Evolutionary conservation across 1,140 invertebrate genomes (phyloP).

Genomic region (Sitophilus oryzae): DNA sequence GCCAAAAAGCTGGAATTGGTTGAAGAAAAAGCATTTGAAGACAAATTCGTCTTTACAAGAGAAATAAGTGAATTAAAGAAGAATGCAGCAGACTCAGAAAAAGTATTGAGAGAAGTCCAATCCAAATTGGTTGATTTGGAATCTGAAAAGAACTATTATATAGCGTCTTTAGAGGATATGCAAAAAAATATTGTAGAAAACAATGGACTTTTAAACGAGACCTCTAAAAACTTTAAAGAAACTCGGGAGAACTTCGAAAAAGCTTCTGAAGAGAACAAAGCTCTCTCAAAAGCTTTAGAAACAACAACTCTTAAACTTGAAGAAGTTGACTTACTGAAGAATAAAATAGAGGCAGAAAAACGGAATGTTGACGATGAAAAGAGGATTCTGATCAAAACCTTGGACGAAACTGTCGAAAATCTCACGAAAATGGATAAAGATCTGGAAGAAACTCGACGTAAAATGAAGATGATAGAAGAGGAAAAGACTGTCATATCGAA

Average conservation of each 20-base stretch:
- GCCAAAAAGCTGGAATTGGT: neutral
- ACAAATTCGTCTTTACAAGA: too few species aligned
- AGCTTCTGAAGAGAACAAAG: neutral
- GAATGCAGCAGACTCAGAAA: too few species aligned
- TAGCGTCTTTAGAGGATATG: too few species aligned
- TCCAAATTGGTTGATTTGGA: too few species aligned
- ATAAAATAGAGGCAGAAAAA: neutral
- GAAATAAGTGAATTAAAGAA: too few species aligned
- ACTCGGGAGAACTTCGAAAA: too few species aligned
- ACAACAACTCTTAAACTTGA: neutral
- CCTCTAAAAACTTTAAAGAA: too few species aligned
- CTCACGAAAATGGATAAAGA: slow-evolving; percentile 7
- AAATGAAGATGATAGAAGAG: slow-evolving; percentile 1
- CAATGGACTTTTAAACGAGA: too few species aligned
- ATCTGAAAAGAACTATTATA: too few species aligned
- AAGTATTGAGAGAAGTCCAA: too few species aligned
- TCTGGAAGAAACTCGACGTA: neutral
- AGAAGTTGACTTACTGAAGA: neutral
- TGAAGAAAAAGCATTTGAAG: neutral
- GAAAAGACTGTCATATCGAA: slow-evolving; percentile 20
- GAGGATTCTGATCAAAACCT: neutral
- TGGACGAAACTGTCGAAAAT: slow-evolving; percentile 11
- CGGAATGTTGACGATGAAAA: slow-evolving; percentile 1
- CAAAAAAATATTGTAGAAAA: too few species aligned
- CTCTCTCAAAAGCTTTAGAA: neutral